A percentile compares a stretch with the other conserved stretches of the same genome.
These are phyloP conservation scores for Limnodromus scolopaceus DNA, from an alignment of 2,797 vertebrate species.

Conservation along the genomic window DNA sequence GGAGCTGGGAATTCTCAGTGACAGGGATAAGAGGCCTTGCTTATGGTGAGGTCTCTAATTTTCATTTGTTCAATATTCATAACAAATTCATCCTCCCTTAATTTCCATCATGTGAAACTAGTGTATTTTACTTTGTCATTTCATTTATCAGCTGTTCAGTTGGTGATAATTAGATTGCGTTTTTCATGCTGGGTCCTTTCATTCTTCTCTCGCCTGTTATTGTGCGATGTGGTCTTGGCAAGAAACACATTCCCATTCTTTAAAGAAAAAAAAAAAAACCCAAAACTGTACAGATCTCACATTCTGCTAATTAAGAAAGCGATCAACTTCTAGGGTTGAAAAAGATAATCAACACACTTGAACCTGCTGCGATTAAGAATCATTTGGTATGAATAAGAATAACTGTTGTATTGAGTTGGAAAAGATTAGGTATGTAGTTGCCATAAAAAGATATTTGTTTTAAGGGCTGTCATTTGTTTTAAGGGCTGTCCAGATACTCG, in stretches of 20 bases:
- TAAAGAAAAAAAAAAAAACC: not conserved
- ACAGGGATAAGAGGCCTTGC: not conserved
- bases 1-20: not conserved
- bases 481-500: not conserved
- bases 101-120: not conserved
- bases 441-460: constrained; percentile 11
- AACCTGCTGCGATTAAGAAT: not conserved
- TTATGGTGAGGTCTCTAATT: not conserved
- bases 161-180: constrained; percentile 36
- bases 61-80: not conserved
- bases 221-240: constrained; percentile 26
- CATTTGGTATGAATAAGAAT: not conserved
- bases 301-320: constrained; percentile 60
- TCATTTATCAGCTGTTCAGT: constrained; percentile 6
- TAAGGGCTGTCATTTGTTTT: not conserved
- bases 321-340: constrained; percentile 18
- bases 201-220: constrained; percentile 8
- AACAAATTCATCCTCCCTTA: not conserved
- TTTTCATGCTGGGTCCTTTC: constrained; percentile 23
- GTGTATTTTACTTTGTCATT: not conserved
- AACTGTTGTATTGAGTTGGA: not conserved
- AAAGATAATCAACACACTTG: constrained; percentile 12
- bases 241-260: constrained; percentile 41
- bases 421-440: constrained; percentile 35
- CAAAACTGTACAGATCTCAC: not conserved